Conservation (phyloP, 1,140 invertebrate species). For the Scylla paramamosain region DNA sequence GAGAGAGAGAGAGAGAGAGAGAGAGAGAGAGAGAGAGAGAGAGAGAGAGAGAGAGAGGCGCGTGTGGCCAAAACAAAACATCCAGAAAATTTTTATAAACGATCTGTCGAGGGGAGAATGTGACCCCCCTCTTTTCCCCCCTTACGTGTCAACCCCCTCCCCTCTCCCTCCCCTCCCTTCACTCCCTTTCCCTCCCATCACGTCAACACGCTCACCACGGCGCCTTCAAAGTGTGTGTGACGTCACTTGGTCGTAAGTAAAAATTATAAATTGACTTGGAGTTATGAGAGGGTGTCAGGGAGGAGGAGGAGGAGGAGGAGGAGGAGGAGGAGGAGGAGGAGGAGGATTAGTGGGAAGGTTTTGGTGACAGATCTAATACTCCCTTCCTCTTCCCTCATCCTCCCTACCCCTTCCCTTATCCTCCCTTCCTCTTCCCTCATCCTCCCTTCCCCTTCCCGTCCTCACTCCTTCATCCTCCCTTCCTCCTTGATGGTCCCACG, state of each 20-base stretch:
- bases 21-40: not conserved
- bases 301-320: not conserved
- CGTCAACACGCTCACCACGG: not conserved
- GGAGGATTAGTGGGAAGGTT: not conserved
- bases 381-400: not conserved
- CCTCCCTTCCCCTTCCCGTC: constrained; percentile 12
- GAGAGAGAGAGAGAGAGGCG: not conserved
- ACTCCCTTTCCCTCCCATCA: not conserved
- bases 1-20: too few species aligned
- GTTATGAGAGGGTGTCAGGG: not conserved
- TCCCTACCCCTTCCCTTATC: not conserved
- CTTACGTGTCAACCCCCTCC: not conserved
- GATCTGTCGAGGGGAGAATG: constrained; percentile 36
- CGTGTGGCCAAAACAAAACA: constrained; percentile 39
- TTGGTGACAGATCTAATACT: constrained; percentile 16
- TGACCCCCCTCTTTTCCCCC: not conserved
- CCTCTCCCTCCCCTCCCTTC: not conserved
- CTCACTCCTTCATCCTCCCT: not conserved
- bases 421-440: constrained; percentile 31
- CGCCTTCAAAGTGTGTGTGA: not conserved
- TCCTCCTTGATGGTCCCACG: not conserved
- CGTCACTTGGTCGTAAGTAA: not conserved
- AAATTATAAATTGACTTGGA: not conserved
- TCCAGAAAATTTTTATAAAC: constrained; percentile 55
- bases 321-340: not conserved